Evolutionary conservation across 2,797 vertebrate species (phyloP).

Genomic region (Fringilla coelebs): DNA sequence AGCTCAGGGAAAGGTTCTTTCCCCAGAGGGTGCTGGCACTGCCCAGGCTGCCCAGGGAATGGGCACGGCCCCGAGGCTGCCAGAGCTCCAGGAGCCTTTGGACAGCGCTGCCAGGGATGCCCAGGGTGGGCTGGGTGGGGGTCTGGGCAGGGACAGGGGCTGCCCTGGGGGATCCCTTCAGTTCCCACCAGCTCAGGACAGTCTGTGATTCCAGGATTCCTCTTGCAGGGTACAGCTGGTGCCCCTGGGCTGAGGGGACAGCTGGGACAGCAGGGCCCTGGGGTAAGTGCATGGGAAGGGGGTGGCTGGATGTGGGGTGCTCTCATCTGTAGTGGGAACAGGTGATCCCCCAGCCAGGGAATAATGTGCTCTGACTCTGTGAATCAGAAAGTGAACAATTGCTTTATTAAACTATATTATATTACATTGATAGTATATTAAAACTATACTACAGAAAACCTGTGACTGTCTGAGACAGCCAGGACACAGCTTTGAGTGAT

Average conservation of each 20-base stretch:
- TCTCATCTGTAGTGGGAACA: neutral
- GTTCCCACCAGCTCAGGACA: neutral
- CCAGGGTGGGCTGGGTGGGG: neutral
- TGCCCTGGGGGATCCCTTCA: fast-evolving
- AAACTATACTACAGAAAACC: too few species aligned
- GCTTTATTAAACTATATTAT: too few species aligned
- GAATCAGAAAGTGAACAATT: too few species aligned
- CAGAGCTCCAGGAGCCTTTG: neutral
- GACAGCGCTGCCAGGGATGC: neutral
- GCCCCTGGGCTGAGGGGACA: slow-evolving; percentile 78
- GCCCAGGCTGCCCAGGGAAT: neutral
- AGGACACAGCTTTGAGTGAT: too few species aligned
- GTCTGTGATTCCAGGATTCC: neutral
- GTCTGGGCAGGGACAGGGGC: neutral
- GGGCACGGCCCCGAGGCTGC: neutral
- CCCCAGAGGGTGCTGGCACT: neutral
- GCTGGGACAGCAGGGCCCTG: slow-evolving; percentile 80
- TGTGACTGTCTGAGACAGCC: too few species aligned
- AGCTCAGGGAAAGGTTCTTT: neutral
- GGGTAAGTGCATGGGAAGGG: slow-evolving; percentile 70
- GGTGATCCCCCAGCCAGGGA: too few species aligned
- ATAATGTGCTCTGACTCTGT: too few species aligned
- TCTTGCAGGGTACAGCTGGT: slow-evolving; percentile 77
- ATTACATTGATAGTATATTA: too few species aligned
- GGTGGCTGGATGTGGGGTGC: neutral